phyloP scores from a whole-genome alignment of 2,113 vertebrate species.

The Crotalus viridis region DNA sequence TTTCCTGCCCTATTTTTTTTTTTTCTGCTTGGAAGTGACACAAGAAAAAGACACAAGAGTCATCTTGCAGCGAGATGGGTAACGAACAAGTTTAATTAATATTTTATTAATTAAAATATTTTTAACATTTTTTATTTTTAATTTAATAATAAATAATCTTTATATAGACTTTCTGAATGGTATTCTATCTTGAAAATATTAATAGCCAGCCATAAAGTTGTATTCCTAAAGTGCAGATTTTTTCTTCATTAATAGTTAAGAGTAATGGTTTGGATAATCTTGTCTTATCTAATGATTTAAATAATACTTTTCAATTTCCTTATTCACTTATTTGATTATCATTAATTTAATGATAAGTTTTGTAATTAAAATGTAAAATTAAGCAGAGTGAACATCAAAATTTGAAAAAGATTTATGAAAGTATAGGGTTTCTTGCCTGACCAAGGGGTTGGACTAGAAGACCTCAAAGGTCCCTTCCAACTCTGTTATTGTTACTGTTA shows the following conservation, averaged over 20 bases:
- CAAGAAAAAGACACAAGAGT: not conserved
- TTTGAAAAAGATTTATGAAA: not conserved
- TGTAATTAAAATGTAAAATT: not conserved
- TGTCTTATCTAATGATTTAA: not conserved
- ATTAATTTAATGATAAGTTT: not conserved
- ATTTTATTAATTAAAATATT: too few species aligned
- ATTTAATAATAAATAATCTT: not conserved
- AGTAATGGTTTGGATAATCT: not conserved
- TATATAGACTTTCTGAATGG: not conserved
- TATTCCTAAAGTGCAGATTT: not conserved
- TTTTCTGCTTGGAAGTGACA: not conserved
- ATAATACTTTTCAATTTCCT: not conserved
- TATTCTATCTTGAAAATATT: not conserved
- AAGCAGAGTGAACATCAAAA: not conserved
- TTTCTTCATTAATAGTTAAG: not conserved
- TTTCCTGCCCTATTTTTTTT: not conserved
- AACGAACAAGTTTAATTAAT: not conserved
- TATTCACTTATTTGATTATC: not conserved
- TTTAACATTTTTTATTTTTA: not conserved
- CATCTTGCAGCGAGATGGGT: not conserved
- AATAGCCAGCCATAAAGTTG: not conserved
- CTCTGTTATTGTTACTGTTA: too few species aligned
- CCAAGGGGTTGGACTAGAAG: too few species aligned
- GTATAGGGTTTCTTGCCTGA: too few species aligned
- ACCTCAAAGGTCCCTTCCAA: too few species aligned